Base-by-base conservation (phyloP, 2,888 invertebrate genomes). In the Orthonevra nobilis region DNA sequence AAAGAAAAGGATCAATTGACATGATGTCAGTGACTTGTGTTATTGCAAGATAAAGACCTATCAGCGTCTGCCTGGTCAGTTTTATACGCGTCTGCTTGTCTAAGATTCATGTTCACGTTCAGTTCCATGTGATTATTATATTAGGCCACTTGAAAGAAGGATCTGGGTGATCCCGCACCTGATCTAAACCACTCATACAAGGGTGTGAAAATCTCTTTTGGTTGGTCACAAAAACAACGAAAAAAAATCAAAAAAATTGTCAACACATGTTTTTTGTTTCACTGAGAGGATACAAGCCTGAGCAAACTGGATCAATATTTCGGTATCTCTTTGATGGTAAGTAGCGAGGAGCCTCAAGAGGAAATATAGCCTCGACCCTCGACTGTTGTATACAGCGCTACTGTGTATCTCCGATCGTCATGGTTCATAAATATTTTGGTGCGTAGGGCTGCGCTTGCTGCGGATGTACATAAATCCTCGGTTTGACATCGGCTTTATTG, bases 291-390 rank as follows among this genome's bases (percentile, higher is more conserved):
- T 56, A 52, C 68, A 77, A 69, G 72, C 68, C 66, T 81, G 63
- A 72, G 34, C 48, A 63, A 81, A 81, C 72, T 79, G 68, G 69
- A 81, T 81, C 81, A 81, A 81, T 81, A 79, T 81, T 68, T 81
- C 79, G 79, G 81, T 60, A n/a, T 73, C 40, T 64, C 79, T 81
- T 74, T 72, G 66, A 79, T 38, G 32, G 14, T 38, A 42, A 46
- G 12, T 15, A n/a, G 7, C 10, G 10, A 60, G 26, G 17, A 60
- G 34, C 20, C 42, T 61, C 61, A 52, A 56, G 60, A 73, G 66
- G 66, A 73, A 68, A 56, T 23, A 28, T 46, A 66, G 60, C 56
- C 50, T 64, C 70, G 61, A 34, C 52, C 28, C 46, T 68, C 42
- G 26, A 12, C 10, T 20, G 28, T 36, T 20, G 30, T 15, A 3